These are phyloP conservation scores for Acrocephalus arundinaceus DNA, from an alignment of 2,113 vertebrate species.

Conservation along the genomic window DNA sequence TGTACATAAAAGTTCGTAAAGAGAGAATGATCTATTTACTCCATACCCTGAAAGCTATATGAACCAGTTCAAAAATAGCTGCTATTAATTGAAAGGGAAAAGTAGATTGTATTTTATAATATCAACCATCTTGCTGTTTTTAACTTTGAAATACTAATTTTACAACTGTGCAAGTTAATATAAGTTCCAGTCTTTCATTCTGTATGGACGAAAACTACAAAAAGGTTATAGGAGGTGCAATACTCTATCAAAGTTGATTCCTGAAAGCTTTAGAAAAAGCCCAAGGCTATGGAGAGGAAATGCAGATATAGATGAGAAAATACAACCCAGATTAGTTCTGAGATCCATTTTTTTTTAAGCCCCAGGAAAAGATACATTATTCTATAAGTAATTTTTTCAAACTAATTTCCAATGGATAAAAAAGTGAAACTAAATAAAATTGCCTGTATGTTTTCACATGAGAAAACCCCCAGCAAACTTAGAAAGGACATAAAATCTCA, in stretches of 20 bases:
- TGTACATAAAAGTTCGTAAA: neutral
- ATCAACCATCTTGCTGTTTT: neutral
- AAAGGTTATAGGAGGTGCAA: neutral
- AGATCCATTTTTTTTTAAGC: neutral
- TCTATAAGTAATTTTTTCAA: neutral
- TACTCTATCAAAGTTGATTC: neutral
- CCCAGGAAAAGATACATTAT: neutral
- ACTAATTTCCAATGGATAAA: neutral
- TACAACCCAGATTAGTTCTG: rapidly evolving
- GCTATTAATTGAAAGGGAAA: neutral
- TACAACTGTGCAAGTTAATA: neutral
- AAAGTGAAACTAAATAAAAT: neutral
- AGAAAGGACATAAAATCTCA: neutral
- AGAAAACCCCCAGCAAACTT: neutral
- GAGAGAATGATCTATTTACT: neutral
- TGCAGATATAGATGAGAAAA: neutral
- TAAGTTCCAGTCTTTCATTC: neutral
- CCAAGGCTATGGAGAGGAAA: neutral
- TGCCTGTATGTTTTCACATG: neutral
- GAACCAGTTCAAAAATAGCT: neutral
- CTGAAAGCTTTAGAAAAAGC: neutral
- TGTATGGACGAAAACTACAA: neutral
- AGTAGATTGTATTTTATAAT: neutral
- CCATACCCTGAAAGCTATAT: neutral
- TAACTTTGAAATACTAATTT: neutral